A percentile compares a stretch with the other conserved stretches of the same genome.
Conservation (phyloP, 64 coral and sea anemone genomes). For the Dendrophyllia cribrosa region DNA sequence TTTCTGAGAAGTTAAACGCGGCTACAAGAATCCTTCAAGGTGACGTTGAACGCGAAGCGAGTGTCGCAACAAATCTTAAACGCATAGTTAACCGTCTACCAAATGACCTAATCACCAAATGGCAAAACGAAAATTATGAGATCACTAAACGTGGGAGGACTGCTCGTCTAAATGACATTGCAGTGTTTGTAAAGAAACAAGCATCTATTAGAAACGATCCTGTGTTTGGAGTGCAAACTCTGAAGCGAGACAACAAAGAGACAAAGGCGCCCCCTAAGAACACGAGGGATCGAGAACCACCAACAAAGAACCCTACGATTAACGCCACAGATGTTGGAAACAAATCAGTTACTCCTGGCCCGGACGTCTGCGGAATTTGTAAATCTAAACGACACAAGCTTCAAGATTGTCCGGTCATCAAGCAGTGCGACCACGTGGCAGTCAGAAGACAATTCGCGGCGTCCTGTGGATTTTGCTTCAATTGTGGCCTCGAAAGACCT, state of each 20-base stretch:
- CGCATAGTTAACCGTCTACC: constrained; percentile 33
- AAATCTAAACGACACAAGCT: no score
- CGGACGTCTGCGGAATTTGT: no score
- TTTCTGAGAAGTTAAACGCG: constrained; percentile 9
- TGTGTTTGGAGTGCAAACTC: no score
- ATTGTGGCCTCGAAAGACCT: no score
- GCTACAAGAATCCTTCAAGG: not conserved
- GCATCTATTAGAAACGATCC: no score
- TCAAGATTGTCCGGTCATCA: no score
- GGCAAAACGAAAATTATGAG: constrained; percentile 67
- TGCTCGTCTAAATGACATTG: not conserved
- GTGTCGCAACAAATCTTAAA: constrained; percentile 37
- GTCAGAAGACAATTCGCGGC: no score
- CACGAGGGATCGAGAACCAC: not conserved
- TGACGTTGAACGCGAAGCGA: not conserved
- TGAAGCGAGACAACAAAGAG: constrained; percentile 47
- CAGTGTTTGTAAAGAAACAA: no score
- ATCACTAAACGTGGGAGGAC: constrained; percentile 20
- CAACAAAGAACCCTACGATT: constrained; percentile 18
- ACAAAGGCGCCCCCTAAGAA: not conserved
- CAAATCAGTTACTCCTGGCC: no score
- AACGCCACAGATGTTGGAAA: no score
- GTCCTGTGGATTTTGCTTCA: no score
- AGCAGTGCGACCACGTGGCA: no score
- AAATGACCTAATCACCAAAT: constrained; percentile 55